These are phyloP conservation scores for Branchellion lobata DNA, from an alignment of 2,888 invertebrate genomes.

Conservation along the genomic window DNA sequence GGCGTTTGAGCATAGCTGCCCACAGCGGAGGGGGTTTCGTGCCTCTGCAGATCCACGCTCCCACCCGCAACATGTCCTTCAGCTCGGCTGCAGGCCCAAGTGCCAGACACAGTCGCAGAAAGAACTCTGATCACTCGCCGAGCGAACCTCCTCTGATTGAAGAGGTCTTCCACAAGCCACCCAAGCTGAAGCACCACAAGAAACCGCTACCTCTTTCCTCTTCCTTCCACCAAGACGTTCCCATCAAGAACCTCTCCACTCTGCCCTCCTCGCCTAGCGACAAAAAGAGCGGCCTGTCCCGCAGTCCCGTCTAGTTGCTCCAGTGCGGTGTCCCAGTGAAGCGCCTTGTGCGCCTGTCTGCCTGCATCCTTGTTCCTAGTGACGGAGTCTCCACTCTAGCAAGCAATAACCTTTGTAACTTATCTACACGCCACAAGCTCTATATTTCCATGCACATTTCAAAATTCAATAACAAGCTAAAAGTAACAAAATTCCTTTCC, in stretches of 20 bases:
- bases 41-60: conserved; percentile 34
- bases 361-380: no score
- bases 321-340: no score
- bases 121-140: neutral
- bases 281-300: no score
- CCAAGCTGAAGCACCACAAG: neutral
- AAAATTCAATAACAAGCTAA: no score
- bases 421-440: no score
- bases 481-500: no score
- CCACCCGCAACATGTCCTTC: conserved; percentile 26
- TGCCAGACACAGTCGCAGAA: neutral
- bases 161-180: neutral
- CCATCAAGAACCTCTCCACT: neutral
- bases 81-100: conserved; percentile 12
- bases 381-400: no score
- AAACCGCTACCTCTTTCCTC: neutral
- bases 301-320: no score
- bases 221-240: neutral
- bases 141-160: neutral
- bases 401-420: no score
- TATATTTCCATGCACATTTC: no score
- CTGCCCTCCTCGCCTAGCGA: neutral
- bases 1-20: conserved; percentile 47
- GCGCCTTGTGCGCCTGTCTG: no score
- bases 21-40: conserved; percentile 36